These are phyloP conservation scores for Buceros bicornis DNA, from an alignment of 2,797 vertebrate species.

Conservation along the genomic window DNA sequence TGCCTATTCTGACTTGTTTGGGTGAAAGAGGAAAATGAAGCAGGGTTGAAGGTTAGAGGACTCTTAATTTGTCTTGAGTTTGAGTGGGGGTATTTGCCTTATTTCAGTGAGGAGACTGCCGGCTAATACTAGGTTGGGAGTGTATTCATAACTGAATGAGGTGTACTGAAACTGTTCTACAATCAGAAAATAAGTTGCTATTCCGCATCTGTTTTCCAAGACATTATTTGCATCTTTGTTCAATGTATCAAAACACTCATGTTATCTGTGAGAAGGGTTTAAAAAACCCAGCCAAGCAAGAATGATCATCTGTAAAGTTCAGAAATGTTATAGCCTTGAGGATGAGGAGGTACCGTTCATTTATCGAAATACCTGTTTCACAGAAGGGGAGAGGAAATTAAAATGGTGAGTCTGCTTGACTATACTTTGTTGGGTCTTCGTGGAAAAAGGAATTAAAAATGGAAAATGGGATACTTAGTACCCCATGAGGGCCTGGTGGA, in stretches of 20 bases:
- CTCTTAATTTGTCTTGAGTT: background rate
- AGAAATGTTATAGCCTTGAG: background rate
- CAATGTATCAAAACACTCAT: background rate
- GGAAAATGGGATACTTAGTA: background rate
- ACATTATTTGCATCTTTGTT: background rate
- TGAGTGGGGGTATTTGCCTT: background rate
- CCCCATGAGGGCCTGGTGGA: background rate
- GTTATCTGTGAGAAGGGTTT: background rate
- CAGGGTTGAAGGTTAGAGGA: background rate
- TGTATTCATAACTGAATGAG: background rate
- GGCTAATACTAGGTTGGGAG: background rate
- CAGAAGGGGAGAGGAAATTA: background rate
- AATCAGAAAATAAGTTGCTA: background rate
- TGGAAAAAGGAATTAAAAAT: background rate
- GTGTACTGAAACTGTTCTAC: background rate
- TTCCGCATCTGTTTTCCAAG: background rate
- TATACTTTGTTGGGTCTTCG: background rate
- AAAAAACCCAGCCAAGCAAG: background rate
- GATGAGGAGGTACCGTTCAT: background rate
- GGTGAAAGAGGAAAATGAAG: background rate
- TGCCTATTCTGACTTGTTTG: background rate
- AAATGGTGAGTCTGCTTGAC: background rate
- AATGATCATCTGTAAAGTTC: background rate
- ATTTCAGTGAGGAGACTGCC: background rate
- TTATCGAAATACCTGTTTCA: background rate